phyloP scores from a whole-genome alignment of 2,797 vertebrate genomes.

The Acanthurus lineatus region DNA sequence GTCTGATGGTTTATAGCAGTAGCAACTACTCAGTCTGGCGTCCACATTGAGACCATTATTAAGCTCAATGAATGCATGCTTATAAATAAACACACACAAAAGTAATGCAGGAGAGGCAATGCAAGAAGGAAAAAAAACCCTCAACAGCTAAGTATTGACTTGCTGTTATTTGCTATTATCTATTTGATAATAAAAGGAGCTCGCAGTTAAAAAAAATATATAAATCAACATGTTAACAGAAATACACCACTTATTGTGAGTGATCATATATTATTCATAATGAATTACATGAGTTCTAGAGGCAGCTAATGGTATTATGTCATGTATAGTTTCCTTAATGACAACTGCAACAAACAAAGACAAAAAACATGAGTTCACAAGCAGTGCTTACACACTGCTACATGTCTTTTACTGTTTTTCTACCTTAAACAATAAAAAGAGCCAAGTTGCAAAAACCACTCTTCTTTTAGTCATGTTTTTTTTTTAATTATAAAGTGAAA shows the following conservation, averaged over 20 bases:
- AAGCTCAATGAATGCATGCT: neutral
- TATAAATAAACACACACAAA: neutral
- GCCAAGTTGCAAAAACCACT: neutral
- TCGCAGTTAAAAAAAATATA: neutral
- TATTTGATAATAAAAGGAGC: neutral
- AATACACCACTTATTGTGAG: slow-evolving; percentile 7
- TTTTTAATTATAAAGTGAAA: neutral
- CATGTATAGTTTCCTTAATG: neutral
- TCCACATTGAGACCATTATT: neutral
- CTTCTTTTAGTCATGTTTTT: neutral
- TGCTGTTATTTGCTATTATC: accelerated
- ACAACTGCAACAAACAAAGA: neutral
- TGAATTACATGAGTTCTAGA: neutral
- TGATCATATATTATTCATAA: slow-evolving; percentile 34
- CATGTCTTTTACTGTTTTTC: slow-evolving; percentile 3
- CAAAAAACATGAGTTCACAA: neutral
- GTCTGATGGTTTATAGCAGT: neutral
- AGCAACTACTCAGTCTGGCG: neutral
- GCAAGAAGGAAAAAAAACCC: neutral
- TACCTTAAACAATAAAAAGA: slow-evolving; percentile 1
- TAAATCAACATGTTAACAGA: slow-evolving; percentile 2
- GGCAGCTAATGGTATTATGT: neutral
- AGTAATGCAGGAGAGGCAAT: neutral
- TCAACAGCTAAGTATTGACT: neutral
- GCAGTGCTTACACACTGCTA: neutral